Conservation (phyloP, 2,888 invertebrate species). For the Julus scanicus region DNA sequence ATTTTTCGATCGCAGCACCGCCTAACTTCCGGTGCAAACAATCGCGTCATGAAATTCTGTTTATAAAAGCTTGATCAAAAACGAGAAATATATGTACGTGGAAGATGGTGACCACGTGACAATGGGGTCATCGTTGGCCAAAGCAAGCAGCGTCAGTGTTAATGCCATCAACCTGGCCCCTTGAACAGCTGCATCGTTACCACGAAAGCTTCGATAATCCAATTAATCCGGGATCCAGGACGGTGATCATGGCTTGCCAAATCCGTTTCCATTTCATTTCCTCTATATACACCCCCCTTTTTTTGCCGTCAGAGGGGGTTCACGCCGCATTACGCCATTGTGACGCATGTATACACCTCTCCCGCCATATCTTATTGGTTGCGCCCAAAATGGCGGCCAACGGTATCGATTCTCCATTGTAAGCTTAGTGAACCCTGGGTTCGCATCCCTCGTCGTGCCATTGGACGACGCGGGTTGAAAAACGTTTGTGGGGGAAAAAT, state of each 20-base stretch:
- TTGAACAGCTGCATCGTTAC: conserved; percentile 36
- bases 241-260: conserved; percentile 32
- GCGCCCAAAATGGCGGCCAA: conserved; percentile 30
- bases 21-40: neutral
- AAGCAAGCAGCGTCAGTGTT: neutral
- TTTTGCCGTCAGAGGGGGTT: conserved; percentile 20
- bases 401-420: conserved; percentile 36
- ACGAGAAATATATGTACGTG: too few species aligned
- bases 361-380: neutral
- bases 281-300: neutral
- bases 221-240: conserved; percentile 49
- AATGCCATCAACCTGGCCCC: neutral
- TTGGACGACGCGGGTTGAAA: neutral
- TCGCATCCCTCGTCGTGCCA: neutral
- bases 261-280: conserved; percentile 51
- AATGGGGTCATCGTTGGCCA: neutral
- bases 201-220: conserved; percentile 42
- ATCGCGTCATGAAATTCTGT: too few species aligned
- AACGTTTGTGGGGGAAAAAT: neutral
- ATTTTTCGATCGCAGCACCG: neutral
- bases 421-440: neutral
- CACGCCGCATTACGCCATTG: conserved; percentile 57
- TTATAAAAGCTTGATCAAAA: too few species aligned
- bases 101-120: neutral
- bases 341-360: neutral